Percentiles rank a stretch among this genome's conserved stretches.
Conservation (phyloP, 2,797 vertebrate genomes). For the Darevskia mixta region DNA sequence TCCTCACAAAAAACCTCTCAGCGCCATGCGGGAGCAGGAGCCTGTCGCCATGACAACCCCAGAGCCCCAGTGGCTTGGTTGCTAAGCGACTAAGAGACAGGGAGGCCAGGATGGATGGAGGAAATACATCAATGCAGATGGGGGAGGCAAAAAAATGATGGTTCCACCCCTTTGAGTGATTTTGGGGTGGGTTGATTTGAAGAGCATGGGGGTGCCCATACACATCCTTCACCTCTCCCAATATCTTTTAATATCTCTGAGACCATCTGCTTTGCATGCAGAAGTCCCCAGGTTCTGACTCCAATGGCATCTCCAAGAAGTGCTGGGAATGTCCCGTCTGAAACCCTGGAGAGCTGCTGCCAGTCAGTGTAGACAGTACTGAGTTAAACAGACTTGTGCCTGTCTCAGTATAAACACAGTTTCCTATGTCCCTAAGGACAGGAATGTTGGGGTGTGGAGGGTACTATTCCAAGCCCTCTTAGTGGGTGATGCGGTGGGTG, state of each 20-base stretch:
- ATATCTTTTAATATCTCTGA: not conserved
- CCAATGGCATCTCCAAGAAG: no score
- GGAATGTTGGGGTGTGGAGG: no score
- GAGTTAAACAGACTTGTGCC: not conserved
- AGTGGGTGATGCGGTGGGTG: not conserved
- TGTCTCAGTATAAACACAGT: not conserved
- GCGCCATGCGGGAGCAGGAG: not conserved
- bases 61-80: conserved; percentile 74
- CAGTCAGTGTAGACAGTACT: not conserved
- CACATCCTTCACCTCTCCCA: not conserved
- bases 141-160: not conserved
- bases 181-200: not conserved
- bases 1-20: conserved; percentile 39
- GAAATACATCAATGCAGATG: conserved; percentile 34
- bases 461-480: not conserved
- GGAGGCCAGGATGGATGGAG: conserved; percentile 19
- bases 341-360: not conserved
- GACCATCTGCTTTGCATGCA: no score
- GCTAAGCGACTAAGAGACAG: conserved; percentile 69
- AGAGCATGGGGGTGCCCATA: no score
- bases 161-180: not conserved
- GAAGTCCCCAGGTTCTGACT: no score
- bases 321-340: no score
- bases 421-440: no score
- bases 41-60: conserved; percentile 71